phyloP scores from a whole-genome alignment of 2,797 vertebrate species.

The Pelodytes ibericus region DNA sequence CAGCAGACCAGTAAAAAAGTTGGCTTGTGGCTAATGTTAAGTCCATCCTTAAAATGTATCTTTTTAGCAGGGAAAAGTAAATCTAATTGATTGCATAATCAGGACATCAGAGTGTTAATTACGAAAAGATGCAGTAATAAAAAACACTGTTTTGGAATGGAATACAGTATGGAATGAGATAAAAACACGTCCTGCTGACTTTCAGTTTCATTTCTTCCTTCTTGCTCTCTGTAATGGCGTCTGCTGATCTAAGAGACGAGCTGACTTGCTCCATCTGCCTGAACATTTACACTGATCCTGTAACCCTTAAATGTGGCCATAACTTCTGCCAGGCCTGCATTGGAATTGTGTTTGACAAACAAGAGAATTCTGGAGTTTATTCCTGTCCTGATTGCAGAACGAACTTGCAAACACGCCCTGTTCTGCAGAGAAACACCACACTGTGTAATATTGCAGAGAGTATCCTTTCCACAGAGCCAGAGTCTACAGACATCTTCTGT shows the following conservation, averaged over 20 bases:
- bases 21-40: no score
- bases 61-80: no score
- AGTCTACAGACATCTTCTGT: not conserved
- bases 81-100: no score
- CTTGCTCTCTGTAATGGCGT: not conserved
- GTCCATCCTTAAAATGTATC: no score
- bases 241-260: not conserved
- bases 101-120: no score
- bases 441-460: conserved; percentile 7
- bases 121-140: no score
- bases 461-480: not conserved
- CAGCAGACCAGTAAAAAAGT: no score
- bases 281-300: not conserved
- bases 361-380: not conserved
- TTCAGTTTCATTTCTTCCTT: not conserved
- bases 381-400: conserved; percentile 14
- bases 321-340: not conserved
- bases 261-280: conserved; percentile 1
- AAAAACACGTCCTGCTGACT: not conserved
- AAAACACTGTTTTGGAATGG: no score
- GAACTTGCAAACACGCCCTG: not conserved
- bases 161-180: no score
- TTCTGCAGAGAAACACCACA: not conserved
- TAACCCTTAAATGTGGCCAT: not conserved
- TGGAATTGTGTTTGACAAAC: not conserved